Base-by-base conservation (phyloP, 2,113 vertebrate species). In the Lethenteron camtschaticum region DNA sequence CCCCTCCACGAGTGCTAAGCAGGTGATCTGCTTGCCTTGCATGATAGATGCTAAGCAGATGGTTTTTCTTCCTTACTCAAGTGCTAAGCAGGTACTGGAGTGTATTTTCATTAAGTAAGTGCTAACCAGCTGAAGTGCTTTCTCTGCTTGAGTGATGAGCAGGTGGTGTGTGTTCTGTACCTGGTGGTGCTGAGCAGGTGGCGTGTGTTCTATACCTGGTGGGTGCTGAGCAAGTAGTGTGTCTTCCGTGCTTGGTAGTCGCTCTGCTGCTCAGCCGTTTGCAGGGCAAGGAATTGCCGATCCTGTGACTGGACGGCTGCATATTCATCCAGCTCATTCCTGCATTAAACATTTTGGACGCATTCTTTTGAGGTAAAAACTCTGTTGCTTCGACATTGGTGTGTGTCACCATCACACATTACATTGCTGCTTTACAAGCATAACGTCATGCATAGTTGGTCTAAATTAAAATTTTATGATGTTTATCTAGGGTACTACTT, bases 191-290 rank as follows among this genome's bases (percentile, higher is more conserved):
- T 41, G 41, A 41, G 41, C 41, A 41, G 41, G 41, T 41, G 41
- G 41, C 6, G 41, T 41, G 41, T 41, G 41, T 41, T 41, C 41
- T 41, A 41, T 71, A 96, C 89, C 87, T 89, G 88, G 72, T 82
- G 76, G 6, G 91, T 97, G 80, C 94, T 95, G 78, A 95, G 80
- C 72, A 96, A 87, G 81, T 91, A 85, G 81, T 99, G 94, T 78
- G 81, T 83, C 78, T 83, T 85, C 72, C 82, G 82, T 68, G 88
- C 87, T 78, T 80, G 78, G 74, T 80, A 73, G 71, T 81, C 70
- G 78, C 80, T 85, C 71, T 77, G 71, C 74, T 74, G 80, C 75
- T 88, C 83, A 75, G 85, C 78, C 72, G 75, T 82, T 73, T 85
- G 79, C 24, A 80, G 74, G 13, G 41, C 41, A 41, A 41, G 41